Percentiles rank a stretch among this genome's conserved stretches.
These are phyloP conservation scores for Agrypnia vestita DNA, from an alignment of 1,140 invertebrate species.

Conservation along the genomic window DNA sequence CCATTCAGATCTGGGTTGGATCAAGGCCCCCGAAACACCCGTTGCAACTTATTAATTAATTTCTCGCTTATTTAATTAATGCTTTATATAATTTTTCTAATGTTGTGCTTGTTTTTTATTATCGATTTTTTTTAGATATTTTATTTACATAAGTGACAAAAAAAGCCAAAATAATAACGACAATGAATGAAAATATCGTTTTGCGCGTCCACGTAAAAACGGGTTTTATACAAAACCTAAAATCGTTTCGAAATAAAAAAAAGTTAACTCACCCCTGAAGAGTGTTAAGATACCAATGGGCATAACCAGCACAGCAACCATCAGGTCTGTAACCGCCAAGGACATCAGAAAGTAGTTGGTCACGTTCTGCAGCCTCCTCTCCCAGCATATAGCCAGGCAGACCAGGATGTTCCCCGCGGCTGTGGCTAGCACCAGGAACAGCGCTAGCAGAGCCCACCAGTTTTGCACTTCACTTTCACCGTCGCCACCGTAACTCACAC, in stretches of 20 bases:
- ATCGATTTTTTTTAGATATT: no score
- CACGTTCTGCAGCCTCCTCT: slow-evolving; percentile 92
- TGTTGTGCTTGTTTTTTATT: no score
- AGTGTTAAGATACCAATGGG: slow-evolving; percentile 88
- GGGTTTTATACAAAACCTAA: no score
- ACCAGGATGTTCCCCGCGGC: slow-evolving; percentile 95
- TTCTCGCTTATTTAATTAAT: no score
- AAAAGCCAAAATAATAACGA: no score
- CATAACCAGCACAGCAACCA: slow-evolving; percentile 94
- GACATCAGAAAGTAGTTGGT: slow-evolving; percentile 98
- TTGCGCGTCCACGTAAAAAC: no score
- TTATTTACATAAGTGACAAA: no score
- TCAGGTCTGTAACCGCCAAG: slow-evolving; percentile 94
- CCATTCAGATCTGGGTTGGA: no score
- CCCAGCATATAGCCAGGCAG: slow-evolving; percentile 91
- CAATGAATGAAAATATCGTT: no score
- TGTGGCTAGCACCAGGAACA: slow-evolving; percentile 88
- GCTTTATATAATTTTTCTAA: no score
- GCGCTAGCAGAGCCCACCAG: slow-evolving; percentile 84
- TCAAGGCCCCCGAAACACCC: no score
- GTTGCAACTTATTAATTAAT: no score
- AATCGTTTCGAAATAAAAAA: neutral
- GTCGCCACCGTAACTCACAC: slow-evolving; percentile 15
- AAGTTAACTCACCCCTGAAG: slow-evolving; percentile 78
- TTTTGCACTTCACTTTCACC: slow-evolving; percentile 71